Base-by-base conservation (phyloP, 2,113 vertebrate genomes). In the Erythrolamprus reginae region DNA sequence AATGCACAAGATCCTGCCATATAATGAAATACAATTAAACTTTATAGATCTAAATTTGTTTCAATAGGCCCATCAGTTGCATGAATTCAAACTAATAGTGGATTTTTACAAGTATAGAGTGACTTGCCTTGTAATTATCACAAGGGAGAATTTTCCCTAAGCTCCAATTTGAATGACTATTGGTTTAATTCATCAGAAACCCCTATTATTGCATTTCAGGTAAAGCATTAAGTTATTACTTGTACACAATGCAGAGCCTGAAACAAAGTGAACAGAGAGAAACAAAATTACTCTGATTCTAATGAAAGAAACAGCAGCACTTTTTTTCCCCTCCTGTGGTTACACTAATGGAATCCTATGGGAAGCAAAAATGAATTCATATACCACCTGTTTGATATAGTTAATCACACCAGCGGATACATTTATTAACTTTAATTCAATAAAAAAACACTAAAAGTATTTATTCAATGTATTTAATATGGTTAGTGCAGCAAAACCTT, bases 151-250 rank as follows among this genome's bases (percentile, higher is more conserved):
- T 94, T 96, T 91, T 93, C 91, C 51, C 92, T 93, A 93, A 94
- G 92, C 89, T 88, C 84, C 93, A 92, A 92, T 96, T 96, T 94
- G 87, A 95, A 42, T 91, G 94, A 92, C 93, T 94, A 95, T 84
- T 95, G 91, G 91, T 91, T 96, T 95, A 96, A 95, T 95, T 96
- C 95, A 96, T 94, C 93, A 96, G 91, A 95, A 93, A 92, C 94
- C 94, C 38, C 90, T 70, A 94, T 95, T 94, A 95, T 90, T 94
- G 33, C 92, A 87, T 92, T 94, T 93, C 94, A 95, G 94, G 91
- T 95, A 96, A 92, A 82, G 70, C 42, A 89, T 93, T 94, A 95
- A 94, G 82, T 94, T 94, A 93, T 95, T 95, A 96, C 84, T 94
- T 85, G 92, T 89, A 93, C 82, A 96, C 93, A 95, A 91, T 95